Conservation (phyloP, 2,888 invertebrate species). For the Cordilura impudica region DNA sequence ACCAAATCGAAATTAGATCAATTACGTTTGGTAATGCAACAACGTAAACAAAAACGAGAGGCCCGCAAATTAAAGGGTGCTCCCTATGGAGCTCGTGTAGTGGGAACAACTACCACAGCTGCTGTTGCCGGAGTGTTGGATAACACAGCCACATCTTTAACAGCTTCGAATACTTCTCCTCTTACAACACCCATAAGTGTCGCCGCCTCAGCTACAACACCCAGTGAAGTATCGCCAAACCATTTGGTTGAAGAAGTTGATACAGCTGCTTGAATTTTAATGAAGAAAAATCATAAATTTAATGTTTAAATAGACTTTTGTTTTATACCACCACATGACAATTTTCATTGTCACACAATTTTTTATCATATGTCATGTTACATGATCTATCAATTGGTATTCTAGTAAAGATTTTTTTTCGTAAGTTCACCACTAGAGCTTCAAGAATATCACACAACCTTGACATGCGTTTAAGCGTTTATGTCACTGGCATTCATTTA, state of each 20-base stretch:
- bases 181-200: slow-evolving; percentile 65
- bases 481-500: too few relatives aligned
- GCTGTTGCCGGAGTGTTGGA: slow-evolving; percentile 57
- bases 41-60: slow-evolving; percentile 89
- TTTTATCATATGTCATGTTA: too few relatives aligned
- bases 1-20: slow-evolving; percentile 92
- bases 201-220: slow-evolving; percentile 67
- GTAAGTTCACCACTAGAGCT: background rate
- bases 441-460: too few relatives aligned
- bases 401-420: background rate
- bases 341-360: background rate
- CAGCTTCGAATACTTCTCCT: slow-evolving; percentile 47
- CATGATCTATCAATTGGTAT: too few relatives aligned
- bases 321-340: background rate
- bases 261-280: slow-evolving; percentile 74
- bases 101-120: slow-evolving; percentile 62
- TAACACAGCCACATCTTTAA: slow-evolving; percentile 53
- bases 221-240: slow-evolving; percentile 76
- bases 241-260: slow-evolving; percentile 78
- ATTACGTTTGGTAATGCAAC: slow-evolving; percentile 92
- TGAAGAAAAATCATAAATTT: background rate
- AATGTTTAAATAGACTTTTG: background rate
- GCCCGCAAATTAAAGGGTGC: slow-evolving; percentile 85
- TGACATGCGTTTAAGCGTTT: too few relatives aligned
- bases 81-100: slow-evolving; percentile 80